Percentiles rank a stretch among this genome's conserved stretches.
phyloP scores from a whole-genome alignment of 2,113 vertebrate species.

The Capreolus pygargus region DNA sequence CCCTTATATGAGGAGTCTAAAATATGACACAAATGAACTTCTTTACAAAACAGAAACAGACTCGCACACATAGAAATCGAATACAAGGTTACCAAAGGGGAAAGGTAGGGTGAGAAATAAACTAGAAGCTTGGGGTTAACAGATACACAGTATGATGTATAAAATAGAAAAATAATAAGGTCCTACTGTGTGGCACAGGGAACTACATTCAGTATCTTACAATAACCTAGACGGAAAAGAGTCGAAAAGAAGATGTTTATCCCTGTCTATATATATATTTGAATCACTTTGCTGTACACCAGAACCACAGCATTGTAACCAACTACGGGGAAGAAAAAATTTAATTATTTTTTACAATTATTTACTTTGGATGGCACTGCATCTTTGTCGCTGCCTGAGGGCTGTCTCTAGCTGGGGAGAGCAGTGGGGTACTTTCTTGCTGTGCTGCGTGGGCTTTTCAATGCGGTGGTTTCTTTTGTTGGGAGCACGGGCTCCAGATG shows the following conservation, averaged over 20 bases:
- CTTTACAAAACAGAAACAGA: not conserved
- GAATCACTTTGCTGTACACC: not conserved
- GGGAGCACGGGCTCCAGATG: not conserved
- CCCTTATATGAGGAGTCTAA: not conserved
- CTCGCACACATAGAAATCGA: not conserved
- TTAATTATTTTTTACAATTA: not conserved
- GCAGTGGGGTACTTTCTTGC: not conserved
- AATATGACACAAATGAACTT: not conserved
- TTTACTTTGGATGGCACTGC: not conserved
- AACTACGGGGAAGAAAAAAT: not conserved
- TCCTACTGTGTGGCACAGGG: not conserved
- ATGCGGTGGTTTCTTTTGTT: not conserved
- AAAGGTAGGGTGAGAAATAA: too few species aligned
- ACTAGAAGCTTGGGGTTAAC: not conserved
- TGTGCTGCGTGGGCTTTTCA: fast-evolving
- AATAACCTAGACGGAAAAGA: not conserved
- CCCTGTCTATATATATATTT: not conserved
- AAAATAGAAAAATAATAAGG: not conserved
- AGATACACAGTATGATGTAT: not conserved
- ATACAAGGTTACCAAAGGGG: not conserved
- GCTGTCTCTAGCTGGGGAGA: not conserved
- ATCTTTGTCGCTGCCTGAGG: not conserved
- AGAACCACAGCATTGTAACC: not conserved
- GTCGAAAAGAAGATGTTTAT: not conserved
- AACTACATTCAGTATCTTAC: not conserved